A percentile compares a stretch with the other conserved stretches of the same genome.
These are phyloP conservation scores for Polyommatus icarus DNA, from an alignment of 2,888 invertebrate species.

Conservation along the genomic window DNA sequence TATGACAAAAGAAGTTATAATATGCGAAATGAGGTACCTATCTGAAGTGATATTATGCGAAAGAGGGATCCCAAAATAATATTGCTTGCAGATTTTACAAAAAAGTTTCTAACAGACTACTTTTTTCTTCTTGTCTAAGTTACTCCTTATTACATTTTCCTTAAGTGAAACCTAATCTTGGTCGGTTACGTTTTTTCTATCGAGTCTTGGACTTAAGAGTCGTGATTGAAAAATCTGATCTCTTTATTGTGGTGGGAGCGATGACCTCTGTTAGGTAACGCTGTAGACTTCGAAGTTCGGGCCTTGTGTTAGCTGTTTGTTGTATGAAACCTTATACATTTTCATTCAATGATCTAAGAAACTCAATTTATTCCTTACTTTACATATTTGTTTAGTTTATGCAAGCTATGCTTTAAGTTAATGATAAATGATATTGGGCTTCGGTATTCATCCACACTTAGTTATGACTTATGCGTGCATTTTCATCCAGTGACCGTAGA, in stretches of 20 bases:
- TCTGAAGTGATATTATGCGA: too few relatives aligned
- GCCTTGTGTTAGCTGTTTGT: neutral
- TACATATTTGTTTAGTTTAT: too few relatives aligned
- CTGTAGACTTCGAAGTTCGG: neutral
- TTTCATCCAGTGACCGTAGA: too few relatives aligned
- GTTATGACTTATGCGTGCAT: too few relatives aligned
- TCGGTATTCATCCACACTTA: too few relatives aligned
- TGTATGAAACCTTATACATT: neutral
- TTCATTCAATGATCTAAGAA: neutral
- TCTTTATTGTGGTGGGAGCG: constrained; percentile 15
- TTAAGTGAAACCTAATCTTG: neutral
- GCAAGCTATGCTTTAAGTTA: too few relatives aligned
- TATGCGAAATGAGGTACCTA: too few relatives aligned
- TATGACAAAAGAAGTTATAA: too few relatives aligned
- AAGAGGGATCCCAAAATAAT: neutral
- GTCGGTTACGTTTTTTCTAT: neutral
- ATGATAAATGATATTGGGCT: too few relatives aligned
- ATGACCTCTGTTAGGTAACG: constrained; percentile 23
- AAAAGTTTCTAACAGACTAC: neutral
- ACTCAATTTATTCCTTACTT: neutral
- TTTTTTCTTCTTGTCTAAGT: neutral
- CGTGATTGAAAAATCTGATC: constrained; percentile 25
- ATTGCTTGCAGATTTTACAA: neutral
- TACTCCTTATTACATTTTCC: too few relatives aligned
- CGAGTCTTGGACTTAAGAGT: neutral